phyloP scores from a whole-genome alignment of 2,797 vertebrate species.

The Tamandua tetradactyla region DNA sequence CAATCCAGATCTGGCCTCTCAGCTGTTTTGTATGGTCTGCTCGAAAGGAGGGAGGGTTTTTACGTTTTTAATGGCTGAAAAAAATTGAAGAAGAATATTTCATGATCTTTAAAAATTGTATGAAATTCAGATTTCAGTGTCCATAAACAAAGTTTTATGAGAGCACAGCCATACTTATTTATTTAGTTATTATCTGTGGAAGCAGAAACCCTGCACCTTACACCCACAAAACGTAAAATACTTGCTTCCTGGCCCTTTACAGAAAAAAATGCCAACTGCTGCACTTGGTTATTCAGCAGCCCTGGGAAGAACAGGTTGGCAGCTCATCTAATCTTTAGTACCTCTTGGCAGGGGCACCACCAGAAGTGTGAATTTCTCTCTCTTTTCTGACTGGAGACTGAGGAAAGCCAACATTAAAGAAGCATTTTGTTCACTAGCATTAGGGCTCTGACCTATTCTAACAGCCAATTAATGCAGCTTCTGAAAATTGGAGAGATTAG shows the following conservation, averaged over 20 bases:
- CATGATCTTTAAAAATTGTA: constrained; percentile 21
- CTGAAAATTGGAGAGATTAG: background rate
- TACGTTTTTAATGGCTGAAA: constrained; percentile 2
- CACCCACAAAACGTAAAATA: background rate
- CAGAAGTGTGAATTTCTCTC: background rate
- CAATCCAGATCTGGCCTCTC: background rate
- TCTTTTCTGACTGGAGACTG: background rate
- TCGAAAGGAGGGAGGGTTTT: background rate
- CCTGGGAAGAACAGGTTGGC: background rate
- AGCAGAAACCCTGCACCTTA: background rate
- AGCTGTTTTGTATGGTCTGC: background rate
- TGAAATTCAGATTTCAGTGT: constrained; percentile 24
- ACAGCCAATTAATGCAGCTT: background rate
- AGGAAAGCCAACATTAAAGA: background rate
- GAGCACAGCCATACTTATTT: background rate
- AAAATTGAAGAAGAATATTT: background rate
- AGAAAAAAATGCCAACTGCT: background rate
- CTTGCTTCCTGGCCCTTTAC: background rate
- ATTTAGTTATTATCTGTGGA: background rate
- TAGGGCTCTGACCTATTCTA: background rate
- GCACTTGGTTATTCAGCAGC: background rate
- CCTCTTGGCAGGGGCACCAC: background rate
- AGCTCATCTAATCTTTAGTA: background rate
- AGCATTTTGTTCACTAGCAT: background rate
- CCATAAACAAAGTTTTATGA: background rate